A percentile compares a stretch with the other conserved stretches of the same genome.
phyloP scores from a whole-genome alignment of 2,797 vertebrate species.

The Neomorphus geoffroyi region DNA sequence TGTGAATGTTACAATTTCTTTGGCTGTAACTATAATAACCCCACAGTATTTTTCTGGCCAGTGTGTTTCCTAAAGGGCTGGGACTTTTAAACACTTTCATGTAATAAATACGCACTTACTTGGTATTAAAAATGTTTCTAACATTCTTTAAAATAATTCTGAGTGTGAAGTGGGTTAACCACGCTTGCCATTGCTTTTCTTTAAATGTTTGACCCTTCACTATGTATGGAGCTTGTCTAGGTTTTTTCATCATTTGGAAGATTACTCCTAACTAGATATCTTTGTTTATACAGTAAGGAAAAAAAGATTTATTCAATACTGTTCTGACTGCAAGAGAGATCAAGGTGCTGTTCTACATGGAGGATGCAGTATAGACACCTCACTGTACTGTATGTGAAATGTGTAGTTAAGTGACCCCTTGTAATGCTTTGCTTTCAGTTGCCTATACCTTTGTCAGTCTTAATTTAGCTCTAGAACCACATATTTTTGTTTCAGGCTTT shows the following conservation, averaged over 20 bases:
- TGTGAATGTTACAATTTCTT: conserved; percentile 26
- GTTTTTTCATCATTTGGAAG: background rate
- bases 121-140: background rate
- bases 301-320: background rate
- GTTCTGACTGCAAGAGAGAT: background rate
- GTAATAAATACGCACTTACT: background rate
- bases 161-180: background rate
- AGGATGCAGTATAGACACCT: background rate
- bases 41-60: background rate
- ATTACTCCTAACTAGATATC: background rate
- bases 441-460: background rate
- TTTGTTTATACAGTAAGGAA: background rate
- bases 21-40: background rate
- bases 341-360: background rate
- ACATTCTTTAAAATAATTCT: background rate
- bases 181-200: background rate
- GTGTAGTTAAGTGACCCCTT: background rate
- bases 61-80: background rate
- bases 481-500: background rate
- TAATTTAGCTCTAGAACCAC: background rate
- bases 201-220: background rate
- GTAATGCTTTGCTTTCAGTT: background rate
- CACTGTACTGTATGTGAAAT: background rate
- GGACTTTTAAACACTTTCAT: background rate
- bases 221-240: background rate